phyloP scores from a whole-genome alignment of 2,797 vertebrate species.

The Typhlichthys eigenmanni region DNA sequence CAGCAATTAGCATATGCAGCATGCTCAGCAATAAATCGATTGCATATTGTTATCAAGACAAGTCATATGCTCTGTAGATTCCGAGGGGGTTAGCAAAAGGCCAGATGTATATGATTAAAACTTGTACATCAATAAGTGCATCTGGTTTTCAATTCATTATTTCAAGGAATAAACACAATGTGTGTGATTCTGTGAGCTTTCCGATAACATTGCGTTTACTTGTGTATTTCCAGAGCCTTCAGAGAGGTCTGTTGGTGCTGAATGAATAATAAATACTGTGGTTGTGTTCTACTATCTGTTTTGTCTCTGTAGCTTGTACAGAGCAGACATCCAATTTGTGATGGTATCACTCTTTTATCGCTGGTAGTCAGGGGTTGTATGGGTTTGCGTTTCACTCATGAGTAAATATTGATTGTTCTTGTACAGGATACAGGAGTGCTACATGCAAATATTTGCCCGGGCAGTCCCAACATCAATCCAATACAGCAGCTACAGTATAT shows the following conservation, averaged over 20 bases:
- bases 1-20: constrained; percentile 21
- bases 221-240: constrained; percentile 38
- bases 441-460: constrained; percentile 68
- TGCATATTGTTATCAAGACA: constrained; percentile 58
- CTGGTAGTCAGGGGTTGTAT: constrained; percentile 50
- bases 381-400: constrained; percentile 70
- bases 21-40: constrained; percentile 51
- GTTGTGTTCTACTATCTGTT: constrained; percentile 31
- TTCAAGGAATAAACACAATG: constrained; percentile 32
- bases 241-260: constrained; percentile 23
- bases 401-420: constrained; percentile 77
- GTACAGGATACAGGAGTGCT: constrained; percentile 61
- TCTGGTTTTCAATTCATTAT: constrained; percentile 54
- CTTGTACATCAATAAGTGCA: constrained; percentile 64
- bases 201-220: constrained; percentile 26
- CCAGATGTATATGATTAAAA: constrained; percentile 62
- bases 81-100: constrained; percentile 46
- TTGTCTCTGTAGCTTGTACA: constrained; percentile 37
- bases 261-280: constrained; percentile 49
- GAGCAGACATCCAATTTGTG: constrained; percentile 33
- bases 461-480: constrained; percentile 54
- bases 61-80: constrained; percentile 47
- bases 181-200: constrained; percentile 23
- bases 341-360: constrained; percentile 48
- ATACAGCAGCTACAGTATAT: constrained; percentile 32